Evolutionary conservation across 1,140 invertebrate genomes (phyloP), one percentile per base, ranked within the genome.

Genomic region (Drosophila triauraria): DNA sequence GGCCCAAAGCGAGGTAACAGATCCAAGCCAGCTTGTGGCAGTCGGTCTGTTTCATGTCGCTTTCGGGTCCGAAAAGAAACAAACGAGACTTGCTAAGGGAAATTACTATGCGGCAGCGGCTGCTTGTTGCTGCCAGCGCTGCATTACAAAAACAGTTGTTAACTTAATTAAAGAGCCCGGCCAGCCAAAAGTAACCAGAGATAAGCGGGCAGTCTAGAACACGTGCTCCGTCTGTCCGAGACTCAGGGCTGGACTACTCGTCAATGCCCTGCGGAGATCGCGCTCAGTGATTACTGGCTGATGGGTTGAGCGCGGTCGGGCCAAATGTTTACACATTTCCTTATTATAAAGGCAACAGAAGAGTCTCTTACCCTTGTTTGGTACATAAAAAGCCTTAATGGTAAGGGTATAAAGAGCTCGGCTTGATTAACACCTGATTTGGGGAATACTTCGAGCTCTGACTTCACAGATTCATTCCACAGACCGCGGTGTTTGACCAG

Each of bases 161-260:
- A 90, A 88, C 75, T 85, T 90, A 88, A 82, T 88, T 90, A 90
- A 75, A 90, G 82, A 74, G 65, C 47, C 75, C 48, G 42, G 72
- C 50, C 35, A 54, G 51, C 47, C 59, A 79, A 75, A 72, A 53
- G 80, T 54, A 68, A 75, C 42, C 46, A 68, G 68, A 62, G 61
- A 46, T 64, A 75, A 71, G 51, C 46, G 43, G 38, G 3, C 32
- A 47, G 38, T 20, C 8, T 20, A 58, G 40, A 72, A 60, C 67
- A 72, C 70, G 70, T 51, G 67, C 30, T 59, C 20, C 27, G 15
- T 15, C 12, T 4, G 30, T 13, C 42, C 6, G 42, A 20, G 9
- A n/a, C 8, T 4, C 1, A 23, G 17, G n/a, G 17, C n/a, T 38
- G 35, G 27, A 17, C 38, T 27, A 10, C 15, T 35, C 35, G 25